phyloP scores from a whole-genome alignment of 92 coral and sea anemone species.

The Montipora capitata region DNA sequence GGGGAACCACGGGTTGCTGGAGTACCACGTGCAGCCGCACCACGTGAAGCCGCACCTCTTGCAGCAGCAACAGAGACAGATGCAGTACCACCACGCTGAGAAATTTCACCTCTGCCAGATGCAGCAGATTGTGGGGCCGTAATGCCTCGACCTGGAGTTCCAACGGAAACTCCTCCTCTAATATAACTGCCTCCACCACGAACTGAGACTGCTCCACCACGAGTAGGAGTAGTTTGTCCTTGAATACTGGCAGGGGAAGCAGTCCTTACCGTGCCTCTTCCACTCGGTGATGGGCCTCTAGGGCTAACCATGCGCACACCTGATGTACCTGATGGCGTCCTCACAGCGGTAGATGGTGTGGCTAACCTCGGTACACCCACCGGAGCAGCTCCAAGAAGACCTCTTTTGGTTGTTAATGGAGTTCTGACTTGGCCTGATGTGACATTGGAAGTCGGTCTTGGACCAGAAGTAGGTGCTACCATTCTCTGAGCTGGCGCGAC shows the following conservation, averaged over 20 bases:
- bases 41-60: conserved; percentile 3
- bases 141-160: conserved; percentile 26
- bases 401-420: conserved; percentile 17
- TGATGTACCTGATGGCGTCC: conserved; percentile 27
- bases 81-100: conserved; percentile 31
- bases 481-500: conserved; percentile 14
- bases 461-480: conserved; percentile 13
- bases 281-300: conserved; percentile 44
- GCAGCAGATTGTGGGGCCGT: neutral
- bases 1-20: conserved; percentile 39
- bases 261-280: conserved; percentile 38
- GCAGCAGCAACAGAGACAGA: conserved; percentile 18
- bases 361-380: conserved; percentile 34
- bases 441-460: conserved; percentile 21
- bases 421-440: conserved; percentile 24
- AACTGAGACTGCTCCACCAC: conserved; percentile 52
- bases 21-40: conserved; percentile 54
- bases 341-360: conserved; percentile 39
- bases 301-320: conserved; percentile 42
- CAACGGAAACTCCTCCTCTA: conserved; percentile 29
- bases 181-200: conserved; percentile 33
- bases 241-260: conserved; percentile 39
- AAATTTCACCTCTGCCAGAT: conserved; percentile 17
- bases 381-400: conserved; percentile 34
- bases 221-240: conserved; percentile 19